Percentiles rank a stretch among this genome's conserved stretches.
These are phyloP conservation scores for Boloria selene DNA, from an alignment of 2,888 invertebrate species.

Conservation along the genomic window DNA sequence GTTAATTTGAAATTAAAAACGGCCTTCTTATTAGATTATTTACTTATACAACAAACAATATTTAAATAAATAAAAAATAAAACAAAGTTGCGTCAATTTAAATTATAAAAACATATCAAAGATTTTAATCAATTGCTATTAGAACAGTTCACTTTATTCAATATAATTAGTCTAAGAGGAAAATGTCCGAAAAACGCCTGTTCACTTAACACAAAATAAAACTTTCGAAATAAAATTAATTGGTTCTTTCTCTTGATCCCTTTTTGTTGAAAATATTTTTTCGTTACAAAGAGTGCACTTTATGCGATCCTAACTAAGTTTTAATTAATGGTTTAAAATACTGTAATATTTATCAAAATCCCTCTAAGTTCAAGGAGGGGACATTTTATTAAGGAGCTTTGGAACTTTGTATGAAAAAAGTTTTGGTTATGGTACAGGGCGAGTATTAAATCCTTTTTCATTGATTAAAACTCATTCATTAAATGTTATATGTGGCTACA, in stretches of 20 bases:
- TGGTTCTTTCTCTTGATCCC: slow-evolving; percentile 25
- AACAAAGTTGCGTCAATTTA: no score
- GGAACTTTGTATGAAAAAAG: background rate
- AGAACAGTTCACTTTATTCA: no score
- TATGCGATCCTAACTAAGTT: slow-evolving; percentile 21
- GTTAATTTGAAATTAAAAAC: no score
- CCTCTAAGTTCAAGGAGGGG: slow-evolving; percentile 3
- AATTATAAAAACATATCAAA: no score
- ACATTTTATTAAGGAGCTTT: slow-evolving; percentile 3
- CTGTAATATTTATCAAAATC: slow-evolving; percentile 5
- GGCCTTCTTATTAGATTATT: no score
- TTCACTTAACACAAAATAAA: slow-evolving; percentile 23
- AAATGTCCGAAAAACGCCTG: slow-evolving; percentile 7
- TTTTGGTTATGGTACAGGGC: background rate
- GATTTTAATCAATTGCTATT: no score
- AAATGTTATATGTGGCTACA: no score
- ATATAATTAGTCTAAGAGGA: slow-evolving; percentile 3
- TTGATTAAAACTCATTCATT: no score
- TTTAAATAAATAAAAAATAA: no score
- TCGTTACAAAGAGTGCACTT: slow-evolving; percentile 25
- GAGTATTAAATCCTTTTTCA: no score
- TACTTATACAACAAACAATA: no score
- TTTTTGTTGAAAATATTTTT: slow-evolving; percentile 25
- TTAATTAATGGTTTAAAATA: slow-evolving; percentile 27
- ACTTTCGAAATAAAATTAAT: slow-evolving; percentile 33